Conservation (phyloP, 2,797 vertebrate genomes). For the Hafferia zeledoni region DNA sequence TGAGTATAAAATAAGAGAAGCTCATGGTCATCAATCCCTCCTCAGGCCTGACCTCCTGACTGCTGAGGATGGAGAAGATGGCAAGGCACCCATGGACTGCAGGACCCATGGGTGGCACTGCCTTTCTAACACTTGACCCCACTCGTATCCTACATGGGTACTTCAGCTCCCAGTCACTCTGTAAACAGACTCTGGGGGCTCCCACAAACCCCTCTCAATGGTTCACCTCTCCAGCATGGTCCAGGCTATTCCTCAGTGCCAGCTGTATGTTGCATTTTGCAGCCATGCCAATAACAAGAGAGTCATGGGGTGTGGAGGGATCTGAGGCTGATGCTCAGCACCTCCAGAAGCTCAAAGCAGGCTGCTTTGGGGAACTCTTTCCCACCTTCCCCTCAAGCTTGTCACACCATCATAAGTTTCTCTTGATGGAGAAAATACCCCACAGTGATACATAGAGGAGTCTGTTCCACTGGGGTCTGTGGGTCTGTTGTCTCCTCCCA, state of each 20-base stretch:
- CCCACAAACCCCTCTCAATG: neutral
- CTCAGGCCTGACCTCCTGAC: neutral
- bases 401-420: neutral
- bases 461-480: neutral
- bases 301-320: accelerated
- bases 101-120: neutral
- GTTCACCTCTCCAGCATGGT: neutral
- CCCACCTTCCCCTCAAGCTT: accelerated
- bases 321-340: neutral
- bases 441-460: accelerated
- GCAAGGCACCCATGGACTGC: neutral
- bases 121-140: neutral
- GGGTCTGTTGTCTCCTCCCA: neutral
- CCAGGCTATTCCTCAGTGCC: neutral
- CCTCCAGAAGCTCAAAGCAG: neutral
- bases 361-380: neutral
- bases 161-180: neutral
- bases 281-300: neutral
- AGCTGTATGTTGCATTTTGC: neutral
- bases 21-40: neutral
- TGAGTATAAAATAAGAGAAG: neutral
- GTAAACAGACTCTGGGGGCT: neutral
- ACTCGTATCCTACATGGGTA: neutral
- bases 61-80: neutral
- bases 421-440: neutral